Percentiles rank a stretch among this genome's conserved stretches.
Conservation (phyloP, 2,113 vertebrate genomes). For the Rhabdomys dilectus region DNA sequence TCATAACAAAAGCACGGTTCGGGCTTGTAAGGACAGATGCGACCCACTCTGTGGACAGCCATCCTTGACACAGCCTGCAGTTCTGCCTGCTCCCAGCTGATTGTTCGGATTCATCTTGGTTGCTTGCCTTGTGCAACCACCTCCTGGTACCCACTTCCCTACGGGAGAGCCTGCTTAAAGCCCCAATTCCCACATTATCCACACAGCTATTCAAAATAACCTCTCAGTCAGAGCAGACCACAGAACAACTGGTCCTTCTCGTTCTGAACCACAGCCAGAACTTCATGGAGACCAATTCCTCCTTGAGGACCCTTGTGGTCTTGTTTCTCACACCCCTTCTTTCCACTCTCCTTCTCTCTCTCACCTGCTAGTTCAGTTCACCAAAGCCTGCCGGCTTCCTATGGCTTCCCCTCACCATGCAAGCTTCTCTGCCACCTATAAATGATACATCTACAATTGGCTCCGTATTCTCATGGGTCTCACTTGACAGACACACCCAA, state of each 20-base stretch:
- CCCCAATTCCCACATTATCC: rapidly evolving
- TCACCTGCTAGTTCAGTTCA: neutral
- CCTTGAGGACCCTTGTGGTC: neutral
- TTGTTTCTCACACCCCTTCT: no score
- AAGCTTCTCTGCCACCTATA: neutral
- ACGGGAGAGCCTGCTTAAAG: neutral
- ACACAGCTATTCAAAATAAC: neutral
- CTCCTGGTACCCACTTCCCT: neutral
- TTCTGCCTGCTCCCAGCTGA: neutral
- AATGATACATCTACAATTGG: neutral
- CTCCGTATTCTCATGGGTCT: neutral
- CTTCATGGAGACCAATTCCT: neutral
- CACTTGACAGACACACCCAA: neutral
- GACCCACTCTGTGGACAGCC: no score
- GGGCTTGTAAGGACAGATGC: no score
- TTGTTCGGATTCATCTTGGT: no score
- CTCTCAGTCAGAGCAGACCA: neutral
- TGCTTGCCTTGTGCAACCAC: neutral
- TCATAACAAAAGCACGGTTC: neutral
- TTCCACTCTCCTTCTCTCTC: neutral
- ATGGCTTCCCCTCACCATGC: no score
- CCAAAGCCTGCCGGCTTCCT: neutral
- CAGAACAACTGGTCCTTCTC: rapidly evolving
- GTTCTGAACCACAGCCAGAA: neutral
- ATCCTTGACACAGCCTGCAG: neutral